phyloP scores from a whole-genome alignment of 2,113 vertebrate species.

The Chlorodrepanis virens region DNA sequence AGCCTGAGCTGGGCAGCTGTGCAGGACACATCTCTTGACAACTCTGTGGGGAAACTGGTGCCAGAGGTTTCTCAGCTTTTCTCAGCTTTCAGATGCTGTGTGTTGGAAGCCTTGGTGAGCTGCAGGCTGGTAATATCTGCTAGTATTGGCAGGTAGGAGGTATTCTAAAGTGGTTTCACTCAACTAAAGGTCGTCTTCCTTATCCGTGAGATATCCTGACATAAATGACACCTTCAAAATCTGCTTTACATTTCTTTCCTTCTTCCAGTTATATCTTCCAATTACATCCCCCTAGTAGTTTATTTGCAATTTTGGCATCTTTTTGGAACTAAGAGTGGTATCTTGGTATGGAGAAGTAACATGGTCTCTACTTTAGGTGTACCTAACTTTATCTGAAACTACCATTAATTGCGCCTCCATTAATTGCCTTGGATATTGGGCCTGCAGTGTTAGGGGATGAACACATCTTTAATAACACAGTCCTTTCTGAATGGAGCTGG shows the following conservation, averaged over 20 bases:
- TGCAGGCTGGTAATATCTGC: background rate
- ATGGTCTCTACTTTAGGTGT: background rate
- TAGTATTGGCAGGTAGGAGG: background rate
- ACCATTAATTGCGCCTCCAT: background rate
- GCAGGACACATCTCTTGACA: fast-evolving
- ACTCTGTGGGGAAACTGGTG: background rate
- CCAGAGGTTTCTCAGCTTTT: background rate
- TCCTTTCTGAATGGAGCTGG: background rate
- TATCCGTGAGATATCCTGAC: background rate
- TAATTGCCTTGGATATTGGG: background rate
- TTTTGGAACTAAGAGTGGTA: background rate
- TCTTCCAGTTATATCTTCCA: background rate
- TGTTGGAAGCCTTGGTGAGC: background rate
- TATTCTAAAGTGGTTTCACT: background rate
- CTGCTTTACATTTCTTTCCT: background rate
- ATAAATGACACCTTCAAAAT: background rate
- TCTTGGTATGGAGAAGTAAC: background rate
- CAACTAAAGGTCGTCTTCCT: background rate
- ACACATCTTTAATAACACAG: background rate
- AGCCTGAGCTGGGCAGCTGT: background rate
- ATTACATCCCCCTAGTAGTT: background rate
- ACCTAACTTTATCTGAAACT: background rate
- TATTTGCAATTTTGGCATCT: background rate
- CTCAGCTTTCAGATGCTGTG: background rate
- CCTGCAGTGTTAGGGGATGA: background rate